phyloP scores from a whole-genome alignment of 1,140 invertebrate genomes.

The Marisa cornuarietis region DNA sequence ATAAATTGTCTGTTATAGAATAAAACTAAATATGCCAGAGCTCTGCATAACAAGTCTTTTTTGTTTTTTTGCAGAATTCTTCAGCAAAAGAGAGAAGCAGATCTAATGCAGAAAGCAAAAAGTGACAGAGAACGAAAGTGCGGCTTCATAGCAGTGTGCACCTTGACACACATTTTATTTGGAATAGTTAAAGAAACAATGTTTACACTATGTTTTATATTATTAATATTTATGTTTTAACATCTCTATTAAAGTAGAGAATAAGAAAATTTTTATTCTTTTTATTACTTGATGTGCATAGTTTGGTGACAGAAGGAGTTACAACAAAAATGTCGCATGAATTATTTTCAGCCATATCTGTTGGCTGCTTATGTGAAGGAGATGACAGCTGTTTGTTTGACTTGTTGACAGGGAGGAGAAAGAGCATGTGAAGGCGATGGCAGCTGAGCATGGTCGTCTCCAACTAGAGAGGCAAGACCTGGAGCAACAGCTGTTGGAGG shows the following conservation, averaged over 20 bases:
- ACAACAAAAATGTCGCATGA: no score
- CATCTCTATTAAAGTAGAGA: no score
- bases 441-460: constrained; percentile 46
- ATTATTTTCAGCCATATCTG: no score
- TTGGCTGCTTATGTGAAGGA: background rate
- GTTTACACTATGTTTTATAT: no score
- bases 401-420: constrained; percentile 44
- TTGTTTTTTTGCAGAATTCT: constrained; percentile 27
- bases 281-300: no score
- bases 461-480: constrained; percentile 50
- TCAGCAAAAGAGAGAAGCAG: constrained; percentile 44
- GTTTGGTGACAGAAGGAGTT: no score
- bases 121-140: constrained; percentile 11
- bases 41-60: background rate
- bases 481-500: constrained; percentile 52
- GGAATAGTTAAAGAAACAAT: no score
- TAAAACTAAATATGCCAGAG: background rate
- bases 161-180: background rate
- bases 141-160: background rate
- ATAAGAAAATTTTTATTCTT: no score
- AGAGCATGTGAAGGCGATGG: constrained; percentile 42
- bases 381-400: background rate
- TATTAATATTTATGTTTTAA: no score
- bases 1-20: background rate
- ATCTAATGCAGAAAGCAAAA: constrained; percentile 32